Percentiles rank a stretch among this genome's conserved stretches.
These are phyloP conservation scores for Tenodera sinensis DNA, from an alignment of 2,888 invertebrate species.

Conservation along the genomic window DNA sequence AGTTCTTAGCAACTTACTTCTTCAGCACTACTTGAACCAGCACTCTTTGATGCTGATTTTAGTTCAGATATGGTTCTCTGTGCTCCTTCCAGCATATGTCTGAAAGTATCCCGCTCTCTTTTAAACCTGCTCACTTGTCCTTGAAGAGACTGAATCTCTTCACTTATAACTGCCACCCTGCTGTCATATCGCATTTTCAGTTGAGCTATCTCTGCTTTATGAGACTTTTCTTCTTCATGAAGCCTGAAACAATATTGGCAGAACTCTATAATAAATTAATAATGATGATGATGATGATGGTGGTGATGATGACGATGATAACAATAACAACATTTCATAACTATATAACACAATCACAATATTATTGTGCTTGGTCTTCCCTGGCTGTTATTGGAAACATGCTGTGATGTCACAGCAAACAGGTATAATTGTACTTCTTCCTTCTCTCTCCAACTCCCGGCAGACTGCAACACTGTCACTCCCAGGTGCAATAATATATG, in stretches of 20 bases:
- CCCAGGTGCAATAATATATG: no score
- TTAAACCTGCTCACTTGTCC: conserved; percentile 76
- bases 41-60: conserved; percentile 52
- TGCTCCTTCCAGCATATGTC: conserved; percentile 84
- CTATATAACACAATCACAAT: no score
- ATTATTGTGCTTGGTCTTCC: no score
- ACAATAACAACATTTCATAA: background rate
- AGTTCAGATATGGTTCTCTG: conserved; percentile 79
- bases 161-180: conserved; percentile 73
- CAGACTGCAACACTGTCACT: no score
- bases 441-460: no score
- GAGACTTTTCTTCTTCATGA: conserved; percentile 37
- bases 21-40: conserved; percentile 60
- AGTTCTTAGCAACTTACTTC: conserved; percentile 50
- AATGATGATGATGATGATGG: background rate
- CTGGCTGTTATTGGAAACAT: no score
- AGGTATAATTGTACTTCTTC: no score
- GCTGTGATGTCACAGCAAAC: no score
- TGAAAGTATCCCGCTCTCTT: conserved; percentile 82
- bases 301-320: background rate
- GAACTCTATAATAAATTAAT: background rate
- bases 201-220: conserved; percentile 74
- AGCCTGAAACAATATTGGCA: conserved; percentile 31
- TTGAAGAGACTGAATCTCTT: conserved; percentile 79
- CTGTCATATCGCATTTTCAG: conserved; percentile 82